These are phyloP conservation scores for Anoplopoma fimbria DNA, from an alignment of 2,113 vertebrate genomes.

Conservation along the genomic window DNA sequence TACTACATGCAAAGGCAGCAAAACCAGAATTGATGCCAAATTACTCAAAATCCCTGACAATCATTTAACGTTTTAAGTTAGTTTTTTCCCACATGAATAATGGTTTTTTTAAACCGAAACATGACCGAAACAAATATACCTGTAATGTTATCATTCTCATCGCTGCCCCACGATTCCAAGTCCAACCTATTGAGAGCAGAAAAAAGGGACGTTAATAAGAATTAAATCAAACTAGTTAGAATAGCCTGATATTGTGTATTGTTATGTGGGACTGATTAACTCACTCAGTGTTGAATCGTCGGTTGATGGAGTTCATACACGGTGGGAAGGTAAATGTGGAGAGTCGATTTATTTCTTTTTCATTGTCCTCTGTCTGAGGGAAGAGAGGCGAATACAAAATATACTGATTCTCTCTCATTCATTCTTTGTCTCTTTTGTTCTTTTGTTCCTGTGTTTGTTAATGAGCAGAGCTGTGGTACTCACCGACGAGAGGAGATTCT, in stretches of 20 bases:
- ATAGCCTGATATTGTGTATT: background rate
- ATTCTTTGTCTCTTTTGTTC: background rate
- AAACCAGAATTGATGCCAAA: no score
- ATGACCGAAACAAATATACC: slow-evolving; percentile 56
- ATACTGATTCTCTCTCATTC: background rate
- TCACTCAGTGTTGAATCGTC: slow-evolving; percentile 84
- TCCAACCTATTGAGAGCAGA: slow-evolving; percentile 76
- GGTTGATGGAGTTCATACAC: slow-evolving; percentile 91
- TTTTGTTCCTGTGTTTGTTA: background rate
- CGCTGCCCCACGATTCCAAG: slow-evolving; percentile 82
- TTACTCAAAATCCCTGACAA: no score
- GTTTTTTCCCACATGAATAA: background rate
- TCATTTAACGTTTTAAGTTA: background rate
- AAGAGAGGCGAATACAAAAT: background rate
- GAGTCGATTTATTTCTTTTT: slow-evolving; percentile 95
- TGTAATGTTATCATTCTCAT: slow-evolving; percentile 80
- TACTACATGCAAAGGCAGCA: background rate
- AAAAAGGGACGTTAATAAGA: background rate
- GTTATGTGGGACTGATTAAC: slow-evolving; percentile 21
- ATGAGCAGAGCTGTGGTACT: slow-evolving; percentile 42
- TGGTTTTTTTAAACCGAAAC: background rate
- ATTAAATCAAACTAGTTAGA: background rate
- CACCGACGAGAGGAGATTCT: slow-evolving; percentile 77
- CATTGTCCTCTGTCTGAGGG: slow-evolving; percentile 80
- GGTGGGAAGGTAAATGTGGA: slow-evolving; percentile 95